A percentile compares a stretch with the other conserved stretches of the same genome.
phyloP scores from a whole-genome alignment of 2,113 vertebrate species.

The Anhinga anhinga region DNA sequence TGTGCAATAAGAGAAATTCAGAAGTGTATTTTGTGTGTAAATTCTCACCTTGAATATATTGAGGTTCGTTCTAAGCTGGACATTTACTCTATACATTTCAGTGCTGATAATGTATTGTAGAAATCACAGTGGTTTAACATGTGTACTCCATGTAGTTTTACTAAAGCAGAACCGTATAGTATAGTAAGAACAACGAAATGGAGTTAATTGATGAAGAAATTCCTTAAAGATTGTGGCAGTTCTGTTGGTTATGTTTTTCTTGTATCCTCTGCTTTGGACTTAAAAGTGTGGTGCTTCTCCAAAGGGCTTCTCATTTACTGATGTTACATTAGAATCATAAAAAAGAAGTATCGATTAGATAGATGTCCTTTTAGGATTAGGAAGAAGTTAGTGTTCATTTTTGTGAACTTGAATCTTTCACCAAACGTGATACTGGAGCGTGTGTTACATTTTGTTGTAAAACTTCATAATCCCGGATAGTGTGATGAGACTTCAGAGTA shows the following conservation, averaged over 20 bases:
- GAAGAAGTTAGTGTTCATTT: neutral
- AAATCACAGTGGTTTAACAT: neutral
- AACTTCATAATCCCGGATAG: neutral
- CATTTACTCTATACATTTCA: neutral
- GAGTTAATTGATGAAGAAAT: neutral
- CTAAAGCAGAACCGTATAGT: neutral
- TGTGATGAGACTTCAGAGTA: neutral
- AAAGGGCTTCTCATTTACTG: neutral
- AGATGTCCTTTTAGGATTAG: neutral
- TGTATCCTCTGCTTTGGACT: neutral
- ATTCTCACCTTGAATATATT: neutral
- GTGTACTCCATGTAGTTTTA: fast-evolving
- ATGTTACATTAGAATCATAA: neutral
- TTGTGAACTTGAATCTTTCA: neutral
- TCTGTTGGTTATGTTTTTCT: neutral
- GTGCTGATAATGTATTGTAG: neutral
- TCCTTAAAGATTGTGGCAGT: neutral
- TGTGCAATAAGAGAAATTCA: neutral
- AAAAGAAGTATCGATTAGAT: neutral
- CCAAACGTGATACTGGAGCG: neutral
- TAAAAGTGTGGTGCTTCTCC: neutral
- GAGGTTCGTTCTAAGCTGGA: neutral
- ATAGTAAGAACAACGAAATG: neutral
- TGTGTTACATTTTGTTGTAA: neutral
- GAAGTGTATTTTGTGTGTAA: neutral